A percentile compares a stretch with the other conserved stretches of the same genome.
Evolutionary conservation across 2,888 invertebrate species (phyloP).

Genomic region (Pandemis corylana): DNA sequence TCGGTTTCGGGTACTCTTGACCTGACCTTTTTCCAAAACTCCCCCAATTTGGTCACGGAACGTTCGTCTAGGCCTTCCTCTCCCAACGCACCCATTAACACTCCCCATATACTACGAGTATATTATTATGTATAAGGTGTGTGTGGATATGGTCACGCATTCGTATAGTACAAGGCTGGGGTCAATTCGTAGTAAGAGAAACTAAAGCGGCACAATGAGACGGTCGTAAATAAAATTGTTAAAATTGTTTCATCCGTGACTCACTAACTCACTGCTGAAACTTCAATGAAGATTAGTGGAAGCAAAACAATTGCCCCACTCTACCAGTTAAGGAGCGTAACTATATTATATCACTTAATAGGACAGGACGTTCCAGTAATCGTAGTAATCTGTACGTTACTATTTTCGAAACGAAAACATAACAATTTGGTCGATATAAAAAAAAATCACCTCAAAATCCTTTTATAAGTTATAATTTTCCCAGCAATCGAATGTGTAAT

Average conservation of each 20-base stretch:
- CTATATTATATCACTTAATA: slow-evolving; percentile 26
- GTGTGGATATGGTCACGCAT: slow-evolving; percentile 17
- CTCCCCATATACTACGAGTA: too few relatives aligned
- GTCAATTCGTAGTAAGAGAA: slow-evolving; percentile 22
- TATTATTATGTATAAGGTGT: too few relatives aligned
- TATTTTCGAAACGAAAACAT: background rate
- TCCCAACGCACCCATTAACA: too few relatives aligned
- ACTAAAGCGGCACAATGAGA: slow-evolving; percentile 18
- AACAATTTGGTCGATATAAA: background rate
- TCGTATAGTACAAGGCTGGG: background rate
- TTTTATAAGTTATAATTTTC: slow-evolving; percentile 41
- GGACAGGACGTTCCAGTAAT: background rate
- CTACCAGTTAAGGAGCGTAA: slow-evolving; percentile 27
- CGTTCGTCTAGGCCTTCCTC: too few relatives aligned
- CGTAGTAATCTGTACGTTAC: background rate
- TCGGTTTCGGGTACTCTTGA: too few relatives aligned
- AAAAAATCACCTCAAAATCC: background rate
- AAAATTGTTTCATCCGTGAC: slow-evolving; percentile 58
- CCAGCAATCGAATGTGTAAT: slow-evolving; percentile 52
- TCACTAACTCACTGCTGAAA: slow-evolving; percentile 54
- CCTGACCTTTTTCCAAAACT: too few relatives aligned
- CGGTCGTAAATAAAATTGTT: slow-evolving; percentile 44
- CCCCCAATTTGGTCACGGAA: too few relatives aligned
- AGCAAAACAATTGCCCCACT: slow-evolving; percentile 20
- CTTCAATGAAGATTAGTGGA: slow-evolving; percentile 45